Evolutionary conservation across 2,888 invertebrate species (phyloP).

Genomic region (Tenodera sinensis): DNA sequence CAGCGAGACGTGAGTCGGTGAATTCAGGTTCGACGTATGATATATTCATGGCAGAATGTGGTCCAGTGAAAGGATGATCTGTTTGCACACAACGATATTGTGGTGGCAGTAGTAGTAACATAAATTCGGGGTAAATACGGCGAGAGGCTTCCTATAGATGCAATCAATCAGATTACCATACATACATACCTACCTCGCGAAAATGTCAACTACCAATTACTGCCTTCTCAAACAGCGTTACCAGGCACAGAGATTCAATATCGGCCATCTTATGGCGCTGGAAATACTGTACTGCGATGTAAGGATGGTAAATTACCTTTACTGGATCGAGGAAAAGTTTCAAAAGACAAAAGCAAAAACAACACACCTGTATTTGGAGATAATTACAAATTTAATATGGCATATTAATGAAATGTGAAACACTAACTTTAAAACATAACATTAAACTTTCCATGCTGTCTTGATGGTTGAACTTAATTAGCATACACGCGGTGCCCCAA

Average conservation of each 20-base stretch:
- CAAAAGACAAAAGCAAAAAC: no score
- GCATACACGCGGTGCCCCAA: no score
- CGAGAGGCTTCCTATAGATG: not conserved
- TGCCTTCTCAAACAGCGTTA: not conserved
- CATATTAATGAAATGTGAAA: no score
- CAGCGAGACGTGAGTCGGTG: not conserved
- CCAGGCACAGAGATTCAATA: no score
- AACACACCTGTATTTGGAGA: no score
- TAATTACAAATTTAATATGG: no score
- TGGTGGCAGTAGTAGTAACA: not conserved
- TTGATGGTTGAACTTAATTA: no score
- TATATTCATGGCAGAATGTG: not conserved
- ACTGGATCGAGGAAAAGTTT: no score
- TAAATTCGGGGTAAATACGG: not conserved
- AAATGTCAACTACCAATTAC: constrained; percentile 4
- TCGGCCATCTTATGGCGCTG: not conserved
- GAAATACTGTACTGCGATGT: no score
- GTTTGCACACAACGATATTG: not conserved
- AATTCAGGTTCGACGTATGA: not conserved
- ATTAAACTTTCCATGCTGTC: no score
- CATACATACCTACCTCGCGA: not conserved
- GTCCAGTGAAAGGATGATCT: not conserved
- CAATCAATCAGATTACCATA: constrained; percentile 6
- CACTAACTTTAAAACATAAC: no score
- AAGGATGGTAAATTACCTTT: no score